phyloP scores from a whole-genome alignment of 2,797 vertebrate species.

The Prunella strophiata region DNA sequence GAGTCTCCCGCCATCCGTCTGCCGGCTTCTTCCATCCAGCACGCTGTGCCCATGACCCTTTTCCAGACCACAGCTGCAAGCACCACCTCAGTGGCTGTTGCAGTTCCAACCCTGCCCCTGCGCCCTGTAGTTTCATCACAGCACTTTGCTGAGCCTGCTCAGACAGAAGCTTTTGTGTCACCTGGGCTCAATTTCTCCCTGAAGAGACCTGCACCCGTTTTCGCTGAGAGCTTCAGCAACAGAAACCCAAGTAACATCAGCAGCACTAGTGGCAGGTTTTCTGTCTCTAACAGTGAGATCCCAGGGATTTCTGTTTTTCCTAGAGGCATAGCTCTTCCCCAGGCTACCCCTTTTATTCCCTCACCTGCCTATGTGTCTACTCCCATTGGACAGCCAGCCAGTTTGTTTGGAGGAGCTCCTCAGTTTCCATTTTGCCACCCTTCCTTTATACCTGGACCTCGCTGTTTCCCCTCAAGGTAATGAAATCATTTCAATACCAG shows the following conservation, averaged over 20 bases:
- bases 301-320: conserved; percentile 57
- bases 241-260: conserved; percentile 66
- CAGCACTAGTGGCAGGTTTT: conserved; percentile 65
- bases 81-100: conserved; percentile 60
- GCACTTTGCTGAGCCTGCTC: conserved; percentile 60
- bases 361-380: conserved; percentile 36
- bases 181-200: conserved; percentile 55
- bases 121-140: conserved; percentile 60
- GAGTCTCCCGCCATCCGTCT: conserved; percentile 60
- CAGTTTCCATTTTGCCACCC: conserved; percentile 70
- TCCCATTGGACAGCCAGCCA: conserved; percentile 53
- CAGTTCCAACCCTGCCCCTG: conserved; percentile 60
- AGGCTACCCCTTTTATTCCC: conserved; percentile 54
- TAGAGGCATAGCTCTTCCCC: conserved; percentile 64
- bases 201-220: conserved; percentile 64
- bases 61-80: conserved; percentile 72
- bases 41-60: conserved; percentile 65
- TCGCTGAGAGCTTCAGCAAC: conserved; percentile 61
- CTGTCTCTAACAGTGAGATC: conserved; percentile 50
- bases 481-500: neutral
- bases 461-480: conserved; percentile 81
- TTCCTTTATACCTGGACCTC: conserved; percentile 70
- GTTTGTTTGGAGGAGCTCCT: conserved; percentile 62
- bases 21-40: conserved; percentile 65
- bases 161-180: conserved; percentile 53